phyloP scores from a whole-genome alignment of 2,888 invertebrate genomes.

The Tachina fera region DNA sequence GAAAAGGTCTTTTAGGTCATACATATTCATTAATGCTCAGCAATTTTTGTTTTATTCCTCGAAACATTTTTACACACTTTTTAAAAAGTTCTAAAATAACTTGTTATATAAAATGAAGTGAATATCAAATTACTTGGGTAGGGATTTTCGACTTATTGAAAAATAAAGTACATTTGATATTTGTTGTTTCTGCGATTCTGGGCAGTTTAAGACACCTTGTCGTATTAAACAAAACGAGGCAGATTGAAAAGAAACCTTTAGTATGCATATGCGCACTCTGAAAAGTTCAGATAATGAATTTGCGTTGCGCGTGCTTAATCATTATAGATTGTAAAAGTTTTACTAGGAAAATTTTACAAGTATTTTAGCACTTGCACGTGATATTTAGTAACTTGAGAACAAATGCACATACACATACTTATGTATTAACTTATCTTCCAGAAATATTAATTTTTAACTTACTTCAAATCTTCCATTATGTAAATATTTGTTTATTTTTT shows the following conservation, averaged over 20 bases:
- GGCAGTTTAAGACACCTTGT: too few relatives aligned
- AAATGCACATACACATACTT: not conserved
- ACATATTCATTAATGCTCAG: not conserved
- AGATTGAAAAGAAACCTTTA: too few relatives aligned
- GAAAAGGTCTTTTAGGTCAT: slow-evolving; percentile 28
- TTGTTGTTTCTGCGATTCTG: too few relatives aligned
- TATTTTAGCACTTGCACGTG: too few relatives aligned
- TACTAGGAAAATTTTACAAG: not conserved
- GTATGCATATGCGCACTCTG: too few relatives aligned
- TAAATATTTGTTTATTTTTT: slow-evolving; percentile 35
- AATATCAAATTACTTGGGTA: too few relatives aligned
- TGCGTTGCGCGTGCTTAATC: too few relatives aligned
- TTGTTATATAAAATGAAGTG: not conserved
- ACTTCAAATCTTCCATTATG: slow-evolving; percentile 66
- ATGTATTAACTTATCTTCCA: not conserved
- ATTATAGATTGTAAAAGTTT: not conserved
- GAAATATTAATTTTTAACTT: slow-evolving; percentile 11
- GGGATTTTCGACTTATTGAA: too few relatives aligned
- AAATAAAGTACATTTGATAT: too few relatives aligned
- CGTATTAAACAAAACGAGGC: too few relatives aligned
- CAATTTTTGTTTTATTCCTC: not conserved
- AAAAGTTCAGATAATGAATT: too few relatives aligned
- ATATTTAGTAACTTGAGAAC: not conserved
- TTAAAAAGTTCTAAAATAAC: not conserved
- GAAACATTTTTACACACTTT: not conserved